These are phyloP conservation scores for Pituophis catenifer DNA, from an alignment of 2,113 vertebrate genomes.

Conservation along the genomic window DNA sequence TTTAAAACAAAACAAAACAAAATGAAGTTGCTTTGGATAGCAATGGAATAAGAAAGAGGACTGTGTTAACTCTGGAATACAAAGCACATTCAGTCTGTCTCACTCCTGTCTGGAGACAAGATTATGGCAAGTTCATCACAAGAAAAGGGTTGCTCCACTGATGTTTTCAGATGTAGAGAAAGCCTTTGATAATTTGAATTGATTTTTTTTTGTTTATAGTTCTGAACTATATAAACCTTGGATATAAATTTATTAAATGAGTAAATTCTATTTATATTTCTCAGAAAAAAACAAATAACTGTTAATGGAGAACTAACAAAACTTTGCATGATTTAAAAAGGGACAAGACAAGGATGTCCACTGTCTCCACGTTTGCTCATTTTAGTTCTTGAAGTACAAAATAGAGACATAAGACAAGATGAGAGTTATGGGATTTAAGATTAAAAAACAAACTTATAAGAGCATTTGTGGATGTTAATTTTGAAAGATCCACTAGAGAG, in stretches of 20 bases:
- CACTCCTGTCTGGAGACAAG: neutral
- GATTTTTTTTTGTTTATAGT: neutral
- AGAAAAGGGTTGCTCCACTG: neutral
- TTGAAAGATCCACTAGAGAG: neutral
- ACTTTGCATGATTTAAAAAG: neutral
- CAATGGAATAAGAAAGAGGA: neutral
- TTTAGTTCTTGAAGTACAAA: neutral
- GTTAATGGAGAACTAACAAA: neutral
- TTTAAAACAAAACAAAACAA: neutral
- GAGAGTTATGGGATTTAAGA: neutral
- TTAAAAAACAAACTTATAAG: neutral
- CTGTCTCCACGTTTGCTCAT: neutral
- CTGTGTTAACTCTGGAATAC: neutral
- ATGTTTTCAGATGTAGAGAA: neutral
- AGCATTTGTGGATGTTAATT: neutral
- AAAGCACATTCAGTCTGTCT: neutral
- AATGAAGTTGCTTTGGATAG: neutral
- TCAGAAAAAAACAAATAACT: neutral
- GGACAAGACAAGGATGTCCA: neutral
- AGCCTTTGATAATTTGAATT: neutral
- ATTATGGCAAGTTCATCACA: neutral
- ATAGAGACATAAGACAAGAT: neutral
- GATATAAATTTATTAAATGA: neutral
- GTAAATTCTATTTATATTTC: neutral
- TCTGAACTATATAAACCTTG: neutral